Evolutionary conservation across 2,113 vertebrate species (phyloP), one percentile per base, ranked within the genome.

Genomic region (Noctilio leporinus): DNA sequence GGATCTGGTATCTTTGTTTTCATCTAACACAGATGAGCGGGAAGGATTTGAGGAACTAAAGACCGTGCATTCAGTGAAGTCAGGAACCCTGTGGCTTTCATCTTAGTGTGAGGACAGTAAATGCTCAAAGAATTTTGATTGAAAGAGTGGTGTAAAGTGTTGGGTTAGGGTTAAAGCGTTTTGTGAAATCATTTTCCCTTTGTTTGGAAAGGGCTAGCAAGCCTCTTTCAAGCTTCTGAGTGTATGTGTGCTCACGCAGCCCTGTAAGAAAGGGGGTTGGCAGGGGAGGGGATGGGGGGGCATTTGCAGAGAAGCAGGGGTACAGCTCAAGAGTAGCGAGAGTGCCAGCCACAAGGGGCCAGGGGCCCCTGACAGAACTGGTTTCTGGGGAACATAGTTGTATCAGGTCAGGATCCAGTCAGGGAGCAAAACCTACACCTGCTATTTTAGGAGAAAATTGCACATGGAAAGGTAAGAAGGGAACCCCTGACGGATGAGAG

Each of bases 401-500:
- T 75, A 19, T 78, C 45, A n/a, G 35, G 65, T 84, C 26, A 67
- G 24, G 40, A 59, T 35, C 33, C 38, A 75, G 16, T 85, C 4
- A 55, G 85, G 43, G 40, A 88, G 67, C 20, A 70, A 84, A 64
- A 45, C 24, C n/a, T 64, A 30, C 12, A 49, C 24, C 17, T 55
- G n/a, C 75, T 35, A 35, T 49, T 89, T 67, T 43, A 87, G 43
- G 28, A 65, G 59, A 72, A 15, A 20, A 22, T 47, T 67, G 30
- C 81, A 53, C 24, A 22, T 55, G 38, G 70, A 87, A 75, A 89
- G 62, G 67, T 33, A 30, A 33, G 47, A 93, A 38, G 45, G 70
- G 47, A 43, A 40, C 55, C 55, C 15, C 4, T 51, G 7, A 38
- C 7, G 19, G 38, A 2, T 40, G 9, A 26, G 77, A 67, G 40